phyloP scores from a whole-genome alignment of 2,797 vertebrate species.

The Tolypeutes matacus region DNA sequence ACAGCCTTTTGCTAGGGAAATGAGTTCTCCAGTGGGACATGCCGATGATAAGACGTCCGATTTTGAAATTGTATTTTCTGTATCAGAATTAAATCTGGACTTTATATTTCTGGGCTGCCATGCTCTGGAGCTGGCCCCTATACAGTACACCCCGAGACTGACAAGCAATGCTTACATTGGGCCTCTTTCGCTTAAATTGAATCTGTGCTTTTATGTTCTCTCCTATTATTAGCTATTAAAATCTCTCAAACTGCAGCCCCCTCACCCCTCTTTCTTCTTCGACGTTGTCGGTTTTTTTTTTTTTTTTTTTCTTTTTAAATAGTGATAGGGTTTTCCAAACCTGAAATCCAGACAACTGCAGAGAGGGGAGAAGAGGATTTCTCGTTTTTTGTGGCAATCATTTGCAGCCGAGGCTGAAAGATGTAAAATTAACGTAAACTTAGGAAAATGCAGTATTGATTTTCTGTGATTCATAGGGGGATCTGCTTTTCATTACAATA shows the following conservation, averaged over 20 bases:
- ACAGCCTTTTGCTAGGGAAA: slow-evolving; percentile 99
- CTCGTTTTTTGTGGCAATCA: slow-evolving; percentile 75
- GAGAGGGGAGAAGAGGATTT: slow-evolving; percentile 52
- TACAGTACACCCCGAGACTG: slow-evolving; percentile 95
- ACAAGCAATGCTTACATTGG: slow-evolving; percentile 95
- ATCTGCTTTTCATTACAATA: slow-evolving; percentile 85
- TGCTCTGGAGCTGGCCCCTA: slow-evolving; percentile 92
- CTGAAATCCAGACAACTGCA: slow-evolving; percentile 70
- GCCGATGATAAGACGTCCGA: slow-evolving; percentile 98
- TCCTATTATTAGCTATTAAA: slow-evolving; percentile 95
- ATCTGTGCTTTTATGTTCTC: slow-evolving; percentile 90
- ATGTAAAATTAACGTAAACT: slow-evolving; percentile 86
- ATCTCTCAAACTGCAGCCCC: slow-evolving; percentile 88
- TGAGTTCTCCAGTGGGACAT: slow-evolving; percentile 99
- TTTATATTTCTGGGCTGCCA: slow-evolving; percentile 98
- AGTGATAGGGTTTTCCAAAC: slow-evolving; percentile 86
- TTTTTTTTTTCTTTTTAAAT: slow-evolving; percentile 75
- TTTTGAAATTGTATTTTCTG: slow-evolving; percentile 99
- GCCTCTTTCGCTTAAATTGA: slow-evolving; percentile 90
- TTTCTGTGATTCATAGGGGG: slow-evolving; percentile 77
- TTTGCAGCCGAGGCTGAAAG: slow-evolving; percentile 80
- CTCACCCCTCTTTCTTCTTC: slow-evolving; percentile 26
- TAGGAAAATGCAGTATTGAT: slow-evolving; percentile 88
- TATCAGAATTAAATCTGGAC: slow-evolving; percentile 99
- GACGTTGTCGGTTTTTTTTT: accelerated